Evolutionary conservation across 64 coral and sea anemone genomes (phyloP).

Genomic region (Pocillopora verrucosa): DNA sequence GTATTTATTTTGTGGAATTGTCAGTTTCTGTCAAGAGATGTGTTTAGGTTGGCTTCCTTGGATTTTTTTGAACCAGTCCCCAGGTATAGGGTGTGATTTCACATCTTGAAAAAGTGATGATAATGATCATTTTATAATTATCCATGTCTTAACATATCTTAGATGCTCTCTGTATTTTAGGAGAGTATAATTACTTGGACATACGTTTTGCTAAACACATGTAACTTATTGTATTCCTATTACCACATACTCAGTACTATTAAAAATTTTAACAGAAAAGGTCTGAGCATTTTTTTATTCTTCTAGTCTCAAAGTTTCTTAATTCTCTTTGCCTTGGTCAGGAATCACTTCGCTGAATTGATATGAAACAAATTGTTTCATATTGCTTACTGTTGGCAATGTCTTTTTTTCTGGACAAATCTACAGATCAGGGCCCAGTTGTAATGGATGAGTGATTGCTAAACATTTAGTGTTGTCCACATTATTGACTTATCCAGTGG

Average conservation of each 20-base stretch:
- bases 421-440: no score
- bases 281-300: neutral
- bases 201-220: conserved; percentile 35
- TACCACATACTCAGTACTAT: conserved; percentile 38
- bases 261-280: conserved; percentile 21
- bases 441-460: no score
- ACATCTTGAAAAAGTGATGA: neutral
- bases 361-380: no score
- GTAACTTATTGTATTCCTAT: conserved; percentile 41
- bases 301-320: neutral
- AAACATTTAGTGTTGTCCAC: no score
- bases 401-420: no score
- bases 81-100: conserved; percentile 12
- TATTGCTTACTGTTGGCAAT: no score
- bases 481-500: no score
- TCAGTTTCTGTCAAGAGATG: neutral
- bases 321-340: neutral
- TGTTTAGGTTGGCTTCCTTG: conserved; percentile 10
- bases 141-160: neutral
- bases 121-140: neutral
- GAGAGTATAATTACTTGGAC: conserved; percentile 1
- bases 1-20: conserved; percentile 13
- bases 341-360: no score
- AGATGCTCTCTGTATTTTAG: conserved; percentile 4
- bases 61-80: conserved; percentile 13